Conservation (phyloP, 2,888 invertebrate species). For the Lycia hirtaria region DNA sequence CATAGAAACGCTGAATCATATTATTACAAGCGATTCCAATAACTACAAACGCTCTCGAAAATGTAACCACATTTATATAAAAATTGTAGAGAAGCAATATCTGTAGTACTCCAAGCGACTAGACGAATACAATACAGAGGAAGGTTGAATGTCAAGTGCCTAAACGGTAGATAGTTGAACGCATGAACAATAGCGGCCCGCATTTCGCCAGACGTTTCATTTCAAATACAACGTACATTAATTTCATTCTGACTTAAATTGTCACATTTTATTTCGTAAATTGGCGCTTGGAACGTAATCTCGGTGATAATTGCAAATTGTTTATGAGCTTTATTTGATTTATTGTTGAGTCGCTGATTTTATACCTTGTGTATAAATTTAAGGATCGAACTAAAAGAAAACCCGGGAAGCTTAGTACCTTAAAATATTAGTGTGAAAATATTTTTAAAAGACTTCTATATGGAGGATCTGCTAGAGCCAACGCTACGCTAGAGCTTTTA, state of each 20-base stretch:
- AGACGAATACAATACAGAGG: conserved; percentile 38
- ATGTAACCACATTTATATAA: conserved; percentile 13
- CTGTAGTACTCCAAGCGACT: conserved; percentile 35
- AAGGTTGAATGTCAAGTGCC: conserved; percentile 52
- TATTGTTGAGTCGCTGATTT: too few relatives aligned
- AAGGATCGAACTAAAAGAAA: too few relatives aligned
- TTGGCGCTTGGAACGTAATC: conserved; percentile 16
- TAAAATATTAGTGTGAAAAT: too few relatives aligned
- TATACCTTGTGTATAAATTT: too few relatives aligned
- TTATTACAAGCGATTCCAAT: conserved; percentile 15
- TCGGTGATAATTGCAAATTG: conserved; percentile 21
- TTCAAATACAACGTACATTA: conserved; percentile 36
- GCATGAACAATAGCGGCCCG: conserved; percentile 60
- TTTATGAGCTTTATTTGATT: neutral
- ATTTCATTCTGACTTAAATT: conserved; percentile 30
- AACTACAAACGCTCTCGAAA: conserved; percentile 21
- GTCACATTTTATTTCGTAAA: conserved; percentile 30
- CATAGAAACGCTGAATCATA: conserved; percentile 13
- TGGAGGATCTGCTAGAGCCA: too few relatives aligned
- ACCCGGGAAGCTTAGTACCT: too few relatives aligned
- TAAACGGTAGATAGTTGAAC: conserved; percentile 47
- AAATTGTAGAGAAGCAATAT: conserved; percentile 21
- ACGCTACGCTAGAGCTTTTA: too few relatives aligned
- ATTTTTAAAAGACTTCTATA: too few relatives aligned
- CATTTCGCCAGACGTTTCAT: conserved; percentile 52